Evolutionary conservation across 2,888 invertebrate species (phyloP).

Genomic region (Philonicus albiceps): DNA sequence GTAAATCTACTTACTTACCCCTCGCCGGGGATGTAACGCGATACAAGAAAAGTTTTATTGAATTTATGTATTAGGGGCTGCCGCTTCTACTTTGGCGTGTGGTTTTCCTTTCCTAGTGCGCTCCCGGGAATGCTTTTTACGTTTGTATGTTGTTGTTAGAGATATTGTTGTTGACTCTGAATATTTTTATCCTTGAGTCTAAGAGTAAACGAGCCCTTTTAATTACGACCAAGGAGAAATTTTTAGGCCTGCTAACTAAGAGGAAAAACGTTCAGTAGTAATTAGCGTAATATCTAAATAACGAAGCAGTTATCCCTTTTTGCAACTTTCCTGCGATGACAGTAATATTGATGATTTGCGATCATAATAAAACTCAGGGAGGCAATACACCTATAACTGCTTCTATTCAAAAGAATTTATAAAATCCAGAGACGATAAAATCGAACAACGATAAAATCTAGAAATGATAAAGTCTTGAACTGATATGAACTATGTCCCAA

Average conservation of each 20-base stretch:
- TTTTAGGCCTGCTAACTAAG: not conserved
- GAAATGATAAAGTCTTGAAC: too few relatives aligned
- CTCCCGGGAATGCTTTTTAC: not conserved
- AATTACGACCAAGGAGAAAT: not conserved
- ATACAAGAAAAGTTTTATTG: conserved; percentile 11
- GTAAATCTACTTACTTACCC: conserved; percentile 7
- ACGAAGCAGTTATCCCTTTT: not conserved
- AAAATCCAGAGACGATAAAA: too few relatives aligned
- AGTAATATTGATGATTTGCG: not conserved
- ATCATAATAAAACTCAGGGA: too few relatives aligned
- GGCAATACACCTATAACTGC: too few relatives aligned
- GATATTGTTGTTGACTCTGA: not conserved
- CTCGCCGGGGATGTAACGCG: not conserved
- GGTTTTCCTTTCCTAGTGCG: not conserved
- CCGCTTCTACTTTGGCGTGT: not conserved
- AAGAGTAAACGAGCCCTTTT: not conserved
- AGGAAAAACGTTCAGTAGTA: not conserved
- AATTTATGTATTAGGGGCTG: not conserved
- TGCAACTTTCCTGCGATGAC: too few relatives aligned
- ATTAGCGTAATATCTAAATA: not conserved
- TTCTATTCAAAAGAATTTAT: too few relatives aligned
- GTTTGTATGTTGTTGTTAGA: too few relatives aligned
- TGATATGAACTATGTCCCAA: too few relatives aligned
- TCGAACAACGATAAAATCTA: too few relatives aligned
- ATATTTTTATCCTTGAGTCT: not conserved